phyloP scores from a whole-genome alignment of 2,888 invertebrate species.

The Sminthurides aquaticus region DNA sequence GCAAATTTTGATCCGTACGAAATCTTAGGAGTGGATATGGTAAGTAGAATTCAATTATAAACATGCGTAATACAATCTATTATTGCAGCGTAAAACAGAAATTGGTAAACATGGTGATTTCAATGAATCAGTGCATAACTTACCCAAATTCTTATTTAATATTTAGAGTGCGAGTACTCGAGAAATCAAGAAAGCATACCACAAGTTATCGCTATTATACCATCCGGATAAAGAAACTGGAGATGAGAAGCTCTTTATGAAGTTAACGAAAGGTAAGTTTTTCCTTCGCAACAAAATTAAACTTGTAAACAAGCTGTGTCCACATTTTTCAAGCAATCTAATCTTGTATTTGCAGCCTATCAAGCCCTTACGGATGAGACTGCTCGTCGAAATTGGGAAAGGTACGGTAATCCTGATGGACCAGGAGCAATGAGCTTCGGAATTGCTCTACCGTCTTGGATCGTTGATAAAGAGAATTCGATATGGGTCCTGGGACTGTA shows the following conservation, averaged over 20 bases:
- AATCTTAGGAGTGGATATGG: slow-evolving; percentile 79
- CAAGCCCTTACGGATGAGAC: slow-evolving; percentile 95
- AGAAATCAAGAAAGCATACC: slow-evolving; percentile 92
- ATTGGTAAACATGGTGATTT: too few species aligned
- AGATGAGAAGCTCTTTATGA: slow-evolving; percentile 95
- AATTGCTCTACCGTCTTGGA: slow-evolving; percentile 98
- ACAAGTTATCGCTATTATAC: slow-evolving; percentile 80
- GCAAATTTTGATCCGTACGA: slow-evolving; percentile 98
- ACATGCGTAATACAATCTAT: too few species aligned
- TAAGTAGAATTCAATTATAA: too few species aligned
- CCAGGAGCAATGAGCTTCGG: slow-evolving; percentile 99
- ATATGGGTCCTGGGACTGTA: slow-evolving; percentile 91
- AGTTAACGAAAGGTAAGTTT: slow-evolving; percentile 79
- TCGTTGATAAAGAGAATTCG: slow-evolving; percentile 98
- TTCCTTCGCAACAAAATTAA: not conserved
- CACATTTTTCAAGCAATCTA: too few species aligned
- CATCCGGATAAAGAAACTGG: slow-evolving; percentile 98
- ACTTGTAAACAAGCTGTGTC: not conserved
- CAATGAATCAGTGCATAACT: too few species aligned
- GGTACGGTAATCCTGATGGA: slow-evolving; percentile 99
- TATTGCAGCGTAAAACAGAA: too few species aligned
- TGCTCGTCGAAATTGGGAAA: slow-evolving; percentile 94
- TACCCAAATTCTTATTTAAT: slow-evolving; percentile 8
- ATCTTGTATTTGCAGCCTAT: slow-evolving; percentile 48
- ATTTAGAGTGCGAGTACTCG: slow-evolving; percentile 68